Percentiles rank a stretch among this genome's conserved stretches.
Evolutionary conservation across 2,113 vertebrate species (phyloP).

Genomic region (Lycaon pictus): DNA sequence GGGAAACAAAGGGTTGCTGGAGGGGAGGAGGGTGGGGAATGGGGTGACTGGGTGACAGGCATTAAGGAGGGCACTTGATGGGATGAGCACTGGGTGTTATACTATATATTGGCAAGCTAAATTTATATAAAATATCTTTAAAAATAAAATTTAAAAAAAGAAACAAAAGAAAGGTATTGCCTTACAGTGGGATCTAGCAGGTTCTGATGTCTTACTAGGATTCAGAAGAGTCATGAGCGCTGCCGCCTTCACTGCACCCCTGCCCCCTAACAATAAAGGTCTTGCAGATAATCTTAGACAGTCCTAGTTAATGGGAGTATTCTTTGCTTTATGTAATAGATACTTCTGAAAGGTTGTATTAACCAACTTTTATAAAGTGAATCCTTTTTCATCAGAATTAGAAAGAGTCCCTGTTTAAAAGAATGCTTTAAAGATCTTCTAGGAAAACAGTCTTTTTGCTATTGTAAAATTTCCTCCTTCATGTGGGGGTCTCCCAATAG

Average conservation of each 20-base stretch:
- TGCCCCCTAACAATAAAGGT: neutral
- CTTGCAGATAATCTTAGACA: neutral
- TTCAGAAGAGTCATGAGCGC: neutral
- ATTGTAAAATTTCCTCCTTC: constrained; percentile 1
- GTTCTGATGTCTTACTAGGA: neutral
- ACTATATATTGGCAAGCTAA: no score
- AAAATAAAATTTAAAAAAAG: no score
- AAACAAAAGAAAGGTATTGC: no score
- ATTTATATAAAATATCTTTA: no score
- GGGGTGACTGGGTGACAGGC: no score
- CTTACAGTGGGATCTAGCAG: neutral
- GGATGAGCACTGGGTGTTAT: no score
- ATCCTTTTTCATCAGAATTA: neutral
- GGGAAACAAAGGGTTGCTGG: no score
- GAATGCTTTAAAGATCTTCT: neutral
- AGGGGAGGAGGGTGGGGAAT: no score
- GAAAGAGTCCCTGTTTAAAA: neutral
- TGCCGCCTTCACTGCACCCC: neutral
- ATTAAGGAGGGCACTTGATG: no score
- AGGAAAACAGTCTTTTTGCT: neutral
- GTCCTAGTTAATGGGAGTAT: neutral
- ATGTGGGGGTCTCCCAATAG: neutral
- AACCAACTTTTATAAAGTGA: constrained; percentile 2
- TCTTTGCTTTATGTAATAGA: neutral
- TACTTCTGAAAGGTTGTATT: neutral